These are phyloP conservation scores for Pteronotus mesoamericanus DNA, from an alignment of 2,797 vertebrate species.

Conservation along the genomic window DNA sequence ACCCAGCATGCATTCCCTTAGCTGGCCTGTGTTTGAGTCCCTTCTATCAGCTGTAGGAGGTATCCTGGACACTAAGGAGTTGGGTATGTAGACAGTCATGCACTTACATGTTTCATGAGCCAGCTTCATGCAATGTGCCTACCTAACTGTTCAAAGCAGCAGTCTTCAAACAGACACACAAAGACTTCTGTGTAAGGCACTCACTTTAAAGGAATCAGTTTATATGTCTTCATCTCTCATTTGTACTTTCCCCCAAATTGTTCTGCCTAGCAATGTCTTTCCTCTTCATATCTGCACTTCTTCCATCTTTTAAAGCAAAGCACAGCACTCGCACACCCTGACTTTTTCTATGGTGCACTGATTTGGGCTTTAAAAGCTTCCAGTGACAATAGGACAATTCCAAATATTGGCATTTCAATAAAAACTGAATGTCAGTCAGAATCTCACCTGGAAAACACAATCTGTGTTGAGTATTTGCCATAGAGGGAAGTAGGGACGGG, in stretches of 20 bases:
- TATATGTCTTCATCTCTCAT: not conserved
- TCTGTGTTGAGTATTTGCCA: not conserved
- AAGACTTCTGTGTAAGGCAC: not conserved
- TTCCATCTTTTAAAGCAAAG: not conserved
- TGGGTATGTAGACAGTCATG: not conserved
- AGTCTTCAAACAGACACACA: not conserved
- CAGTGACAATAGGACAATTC: not conserved
- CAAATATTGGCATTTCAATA: not conserved
- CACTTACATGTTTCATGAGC: not conserved
- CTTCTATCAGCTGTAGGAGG: not conserved
- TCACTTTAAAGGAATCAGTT: not conserved
- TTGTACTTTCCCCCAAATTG: not conserved
- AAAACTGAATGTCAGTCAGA: not conserved
- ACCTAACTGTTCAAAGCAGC: not conserved
- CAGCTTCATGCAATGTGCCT: not conserved
- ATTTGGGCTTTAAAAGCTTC: not conserved
- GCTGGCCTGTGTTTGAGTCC: slow-evolving; percentile 26
- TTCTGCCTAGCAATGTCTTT: not conserved
- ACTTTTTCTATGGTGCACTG: not conserved
- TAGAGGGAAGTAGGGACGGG: not conserved
- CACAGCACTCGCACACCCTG: not conserved
- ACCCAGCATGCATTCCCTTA: not conserved
- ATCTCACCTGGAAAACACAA: not conserved
- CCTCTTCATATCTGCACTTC: not conserved
- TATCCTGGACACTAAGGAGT: not conserved